phyloP scores from a whole-genome alignment of 37 sponge, comb jelly and placozoan genomes.

The Cladorhizidae sp. region DNA sequence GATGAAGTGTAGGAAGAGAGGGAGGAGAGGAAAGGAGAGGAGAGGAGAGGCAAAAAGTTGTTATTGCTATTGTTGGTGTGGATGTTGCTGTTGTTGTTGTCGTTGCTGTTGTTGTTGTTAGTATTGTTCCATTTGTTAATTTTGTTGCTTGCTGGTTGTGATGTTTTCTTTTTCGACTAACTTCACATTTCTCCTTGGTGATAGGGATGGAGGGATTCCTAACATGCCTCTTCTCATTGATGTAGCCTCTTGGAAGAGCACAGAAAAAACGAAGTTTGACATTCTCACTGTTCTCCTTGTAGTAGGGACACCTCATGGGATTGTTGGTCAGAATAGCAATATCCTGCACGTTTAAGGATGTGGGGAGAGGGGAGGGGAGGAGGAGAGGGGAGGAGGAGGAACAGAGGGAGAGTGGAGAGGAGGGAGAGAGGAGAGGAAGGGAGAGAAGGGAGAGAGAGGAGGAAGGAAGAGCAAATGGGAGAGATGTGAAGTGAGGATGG shows the following conservation, averaged over 20 bases:
- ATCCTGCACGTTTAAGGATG: slow-evolving; percentile 58
- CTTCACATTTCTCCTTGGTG: slow-evolving; percentile 82
- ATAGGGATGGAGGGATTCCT: slow-evolving; percentile 74
- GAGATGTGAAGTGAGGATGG: too few relatives aligned
- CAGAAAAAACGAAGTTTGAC: slow-evolving; percentile 89
- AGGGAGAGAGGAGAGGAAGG: slow-evolving; percentile 2
- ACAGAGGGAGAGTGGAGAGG: background rate
- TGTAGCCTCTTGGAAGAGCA: slow-evolving; percentile 53
- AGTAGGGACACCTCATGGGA: slow-evolving; percentile 75
- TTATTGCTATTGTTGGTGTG: too few relatives aligned
- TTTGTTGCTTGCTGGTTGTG: too few relatives aligned
- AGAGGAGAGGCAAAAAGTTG: too few relatives aligned
- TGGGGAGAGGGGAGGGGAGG: background rate
- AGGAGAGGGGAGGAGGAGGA: background rate
- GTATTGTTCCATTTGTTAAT: background rate
- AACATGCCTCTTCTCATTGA: slow-evolving; percentile 39
- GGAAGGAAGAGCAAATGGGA: too few relatives aligned
- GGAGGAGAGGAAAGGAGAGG: too few relatives aligned
- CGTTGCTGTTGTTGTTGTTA: too few relatives aligned
- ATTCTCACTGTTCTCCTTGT: slow-evolving; percentile 80
- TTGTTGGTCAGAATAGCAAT: slow-evolving; percentile 94
- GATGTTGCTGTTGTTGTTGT: background rate
- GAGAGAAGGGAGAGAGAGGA: too few relatives aligned
- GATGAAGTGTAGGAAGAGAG: too few relatives aligned
- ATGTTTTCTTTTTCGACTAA: slow-evolving; percentile 1